phyloP scores from a whole-genome alignment of 2,888 invertebrate species.

The Perizoma flavofasciatum region DNA sequence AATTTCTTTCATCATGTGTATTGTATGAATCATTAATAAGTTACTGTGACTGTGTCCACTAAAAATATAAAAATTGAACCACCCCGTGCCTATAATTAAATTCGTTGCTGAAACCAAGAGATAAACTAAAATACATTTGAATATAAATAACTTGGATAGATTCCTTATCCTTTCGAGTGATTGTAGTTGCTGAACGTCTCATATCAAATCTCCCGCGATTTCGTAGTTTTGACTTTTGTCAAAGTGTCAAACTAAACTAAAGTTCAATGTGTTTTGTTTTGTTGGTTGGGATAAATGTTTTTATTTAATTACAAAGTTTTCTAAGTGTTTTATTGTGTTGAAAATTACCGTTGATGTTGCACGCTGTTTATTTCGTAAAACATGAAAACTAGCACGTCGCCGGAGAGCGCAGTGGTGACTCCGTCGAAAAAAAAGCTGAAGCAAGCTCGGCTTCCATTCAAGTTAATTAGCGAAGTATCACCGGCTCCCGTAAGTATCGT shows the following conservation, averaged over 20 bases:
- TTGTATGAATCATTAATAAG: no score
- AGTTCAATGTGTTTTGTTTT: constrained; percentile 52
- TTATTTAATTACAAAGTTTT: constrained; percentile 39
- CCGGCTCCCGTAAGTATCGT: constrained; percentile 51
- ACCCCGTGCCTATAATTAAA: no score
- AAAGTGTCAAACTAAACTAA: constrained; percentile 31
- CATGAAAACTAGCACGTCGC: constrained; percentile 72
- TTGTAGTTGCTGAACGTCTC: neutral
- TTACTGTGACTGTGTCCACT: no score
- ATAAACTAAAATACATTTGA: no score
- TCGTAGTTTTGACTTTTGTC: constrained; percentile 52
- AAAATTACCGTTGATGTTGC: constrained; percentile 31
- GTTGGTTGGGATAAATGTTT: constrained; percentile 38
- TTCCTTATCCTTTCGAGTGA: no score
- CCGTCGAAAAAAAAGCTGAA: constrained; percentile 84
- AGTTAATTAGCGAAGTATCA: constrained; percentile 74
- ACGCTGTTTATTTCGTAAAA: constrained; percentile 39
- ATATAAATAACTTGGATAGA: no score
- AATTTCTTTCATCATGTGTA: no score
- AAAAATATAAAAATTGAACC: no score
- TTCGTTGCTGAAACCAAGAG: no score
- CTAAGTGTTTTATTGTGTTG: constrained; percentile 23
- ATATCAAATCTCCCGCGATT: constrained; percentile 66
- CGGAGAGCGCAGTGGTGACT: constrained; percentile 65
- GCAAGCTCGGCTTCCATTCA: constrained; percentile 86